A percentile compares a stretch with the other conserved stretches of the same genome.
Evolutionary conservation across 2,888 invertebrate genomes (phyloP).

Genomic region (Emmelina monodactyla): DNA sequence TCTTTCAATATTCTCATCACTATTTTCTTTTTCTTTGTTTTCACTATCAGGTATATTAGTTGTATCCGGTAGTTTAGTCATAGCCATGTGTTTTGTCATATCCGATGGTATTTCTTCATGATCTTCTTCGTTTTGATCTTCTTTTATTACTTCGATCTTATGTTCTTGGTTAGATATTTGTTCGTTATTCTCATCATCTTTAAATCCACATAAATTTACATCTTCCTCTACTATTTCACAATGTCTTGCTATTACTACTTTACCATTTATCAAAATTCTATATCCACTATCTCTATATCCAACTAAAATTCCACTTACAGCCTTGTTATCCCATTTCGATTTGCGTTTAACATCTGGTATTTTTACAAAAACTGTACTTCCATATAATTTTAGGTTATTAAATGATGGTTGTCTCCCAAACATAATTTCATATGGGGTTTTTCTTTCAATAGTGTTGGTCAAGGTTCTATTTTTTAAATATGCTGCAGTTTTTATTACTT

Average conservation of each 20-base stretch:
- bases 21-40: constrained; percentile 11
- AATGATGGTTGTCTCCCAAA: constrained; percentile 18
- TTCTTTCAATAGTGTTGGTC: constrained; percentile 19
- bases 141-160: no score
- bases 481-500: constrained; percentile 20
- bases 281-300: constrained; percentile 22
- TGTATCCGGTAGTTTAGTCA: background rate
- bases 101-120: no score
- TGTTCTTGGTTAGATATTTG: no score
- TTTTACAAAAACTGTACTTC: constrained; percentile 21
- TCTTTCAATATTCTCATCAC: constrained; percentile 8
- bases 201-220: no score
- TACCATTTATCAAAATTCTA: constrained; percentile 19
- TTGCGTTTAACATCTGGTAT: constrained; percentile 19
- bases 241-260: constrained; percentile 19
- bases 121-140: no score
- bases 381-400: constrained; percentile 19
- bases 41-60: constrained; percentile 2
- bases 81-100: background rate
- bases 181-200: background rate
- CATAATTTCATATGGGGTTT: constrained; percentile 21
- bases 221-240: constrained; percentile 14
- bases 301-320: constrained; percentile 17
- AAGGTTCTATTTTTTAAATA: constrained; percentile 22
- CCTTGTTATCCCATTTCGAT: constrained; percentile 22